phyloP scores from a whole-genome alignment of 1,140 invertebrate species.

The Xylocopa sonorina region DNA sequence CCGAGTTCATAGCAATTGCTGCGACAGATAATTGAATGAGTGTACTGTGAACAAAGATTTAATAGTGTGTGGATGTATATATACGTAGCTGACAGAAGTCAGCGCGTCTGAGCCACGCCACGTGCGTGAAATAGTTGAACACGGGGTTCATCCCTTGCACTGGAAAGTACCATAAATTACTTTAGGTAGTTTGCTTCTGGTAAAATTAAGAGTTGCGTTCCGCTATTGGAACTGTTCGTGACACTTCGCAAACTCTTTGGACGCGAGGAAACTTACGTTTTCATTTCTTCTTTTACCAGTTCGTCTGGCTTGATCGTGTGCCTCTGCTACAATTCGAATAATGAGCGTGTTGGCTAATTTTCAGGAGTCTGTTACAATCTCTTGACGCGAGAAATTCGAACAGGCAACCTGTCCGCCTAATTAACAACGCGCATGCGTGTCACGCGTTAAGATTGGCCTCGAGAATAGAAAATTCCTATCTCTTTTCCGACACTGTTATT shows the following conservation, averaged over 20 bases:
- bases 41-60: not conserved
- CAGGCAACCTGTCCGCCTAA: not conserved
- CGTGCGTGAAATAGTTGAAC: not conserved
- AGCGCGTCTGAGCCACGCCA: not conserved
- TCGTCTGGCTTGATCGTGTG: not conserved
- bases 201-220: conserved; percentile 29
- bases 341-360: no score
- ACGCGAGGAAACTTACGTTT: not conserved
- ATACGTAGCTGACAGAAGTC: not conserved
- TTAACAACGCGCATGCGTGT: not conserved
- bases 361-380: no score
- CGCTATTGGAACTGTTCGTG: not conserved
- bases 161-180: conserved; percentile 7
- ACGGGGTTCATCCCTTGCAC: not conserved
- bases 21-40: conserved; percentile 13
- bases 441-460: not conserved
- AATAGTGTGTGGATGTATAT: not conserved
- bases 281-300: not conserved
- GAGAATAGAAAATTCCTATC: conserved; percentile 11
- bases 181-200: conserved; percentile 8
- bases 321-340: not conserved
- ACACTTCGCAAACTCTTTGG: not conserved
- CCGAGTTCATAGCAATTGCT: not conserved
- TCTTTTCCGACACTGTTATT: not conserved
- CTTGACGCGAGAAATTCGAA: not conserved